Conservation (phyloP, 2,888 invertebrate species). For the Apotomis betuletana region DNA sequence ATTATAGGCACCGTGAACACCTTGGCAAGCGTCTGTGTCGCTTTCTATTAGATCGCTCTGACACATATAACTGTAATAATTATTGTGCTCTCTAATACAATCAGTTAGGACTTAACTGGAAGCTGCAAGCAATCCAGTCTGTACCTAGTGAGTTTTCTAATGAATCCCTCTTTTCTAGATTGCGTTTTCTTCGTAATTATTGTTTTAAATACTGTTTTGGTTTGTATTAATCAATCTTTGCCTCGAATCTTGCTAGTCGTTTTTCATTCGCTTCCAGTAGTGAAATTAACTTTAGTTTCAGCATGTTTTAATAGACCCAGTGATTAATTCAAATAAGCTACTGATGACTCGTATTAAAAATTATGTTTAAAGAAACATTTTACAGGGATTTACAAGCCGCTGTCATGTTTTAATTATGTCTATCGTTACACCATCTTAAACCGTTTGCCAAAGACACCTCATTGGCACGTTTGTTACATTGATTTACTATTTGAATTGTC, state of each 20-base stretch:
- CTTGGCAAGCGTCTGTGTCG: conserved; percentile 13
- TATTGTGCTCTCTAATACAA: conserved; percentile 3
- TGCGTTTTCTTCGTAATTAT: too few relatives aligned
- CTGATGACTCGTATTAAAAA: background rate
- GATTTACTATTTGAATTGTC: conserved; percentile 44
- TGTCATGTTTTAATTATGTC: conserved; percentile 38
- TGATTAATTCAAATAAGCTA: background rate
- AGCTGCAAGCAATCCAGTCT: conserved; percentile 1
- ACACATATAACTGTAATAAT: conserved; percentile 15
- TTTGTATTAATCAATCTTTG: too few relatives aligned
- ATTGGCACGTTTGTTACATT: conserved; percentile 49
- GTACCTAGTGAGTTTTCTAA: background rate
- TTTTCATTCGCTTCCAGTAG: background rate
- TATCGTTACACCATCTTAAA: conserved; percentile 38
- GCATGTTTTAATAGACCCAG: background rate
- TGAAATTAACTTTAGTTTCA: background rate
- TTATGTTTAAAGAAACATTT: background rate
- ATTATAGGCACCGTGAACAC: conserved; percentile 2
- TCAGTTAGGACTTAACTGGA: conserved; percentile 7
- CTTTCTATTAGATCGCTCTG: conserved; percentile 22
- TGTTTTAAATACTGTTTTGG: too few relatives aligned
- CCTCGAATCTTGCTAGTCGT: too few relatives aligned
- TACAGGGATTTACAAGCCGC: background rate
- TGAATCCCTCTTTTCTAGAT: background rate
- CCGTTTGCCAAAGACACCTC: conserved; percentile 36